Conservation (phyloP, 2,888 invertebrate species). For the Stomorhina lunata region DNA sequence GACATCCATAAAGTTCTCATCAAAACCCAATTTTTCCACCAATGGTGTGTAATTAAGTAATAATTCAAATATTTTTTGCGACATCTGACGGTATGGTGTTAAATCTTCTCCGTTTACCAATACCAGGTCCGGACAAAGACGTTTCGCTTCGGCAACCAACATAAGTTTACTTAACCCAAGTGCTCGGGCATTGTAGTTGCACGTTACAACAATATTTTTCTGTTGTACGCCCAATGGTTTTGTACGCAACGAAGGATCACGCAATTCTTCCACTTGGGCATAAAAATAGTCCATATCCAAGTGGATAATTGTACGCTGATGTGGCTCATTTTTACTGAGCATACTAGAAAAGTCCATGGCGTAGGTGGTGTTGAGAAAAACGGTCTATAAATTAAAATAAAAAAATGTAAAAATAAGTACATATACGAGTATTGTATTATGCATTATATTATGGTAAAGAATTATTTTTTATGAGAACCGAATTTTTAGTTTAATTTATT, state of each 20-base stretch:
- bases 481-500: no score
- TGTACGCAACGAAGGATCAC: slow-evolving; percentile 84
- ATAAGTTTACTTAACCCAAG: slow-evolving; percentile 89
- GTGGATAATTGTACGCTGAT: slow-evolving; percentile 87
- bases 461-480: no score
- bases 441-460: no score
- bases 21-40: slow-evolving; percentile 91
- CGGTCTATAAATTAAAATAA: no score
- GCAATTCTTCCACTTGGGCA: slow-evolving; percentile 91
- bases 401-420: neutral
- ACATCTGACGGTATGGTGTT: slow-evolving; percentile 88
- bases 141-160: slow-evolving; percentile 87
- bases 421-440: neutral
- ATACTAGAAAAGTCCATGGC: slow-evolving; percentile 76
- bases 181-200: slow-evolving; percentile 90
- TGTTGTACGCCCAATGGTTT: slow-evolving; percentile 91
- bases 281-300: slow-evolving; percentile 92
- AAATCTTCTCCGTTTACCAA: slow-evolving; percentile 92
- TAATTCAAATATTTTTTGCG: slow-evolving; percentile 87
- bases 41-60: slow-evolving; percentile 86
- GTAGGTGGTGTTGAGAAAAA: no score
- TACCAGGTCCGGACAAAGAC: slow-evolving; percentile 87
- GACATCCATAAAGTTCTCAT: slow-evolving; percentile 92
- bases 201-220: slow-evolving; percentile 91
- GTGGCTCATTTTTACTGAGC: slow-evolving; percentile 78